Conservation (phyloP, 2,888 invertebrate species). For the Cinara cedri region DNA sequence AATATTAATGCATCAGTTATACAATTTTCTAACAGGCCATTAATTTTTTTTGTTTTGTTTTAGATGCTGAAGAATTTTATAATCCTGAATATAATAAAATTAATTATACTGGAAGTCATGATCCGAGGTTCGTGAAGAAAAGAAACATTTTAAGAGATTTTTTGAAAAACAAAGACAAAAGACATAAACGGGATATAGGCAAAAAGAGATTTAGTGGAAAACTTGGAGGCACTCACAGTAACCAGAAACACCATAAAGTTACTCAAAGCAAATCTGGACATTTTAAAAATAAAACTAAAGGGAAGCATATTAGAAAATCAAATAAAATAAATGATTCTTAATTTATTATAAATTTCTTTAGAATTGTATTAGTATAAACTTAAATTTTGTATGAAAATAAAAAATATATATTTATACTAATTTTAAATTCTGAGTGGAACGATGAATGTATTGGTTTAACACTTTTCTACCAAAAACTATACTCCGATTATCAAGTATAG, state of each 20-base stretch:
- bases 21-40: too few relatives aligned
- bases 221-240: constrained; percentile 45
- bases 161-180: constrained; percentile 42
- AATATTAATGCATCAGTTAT: too few relatives aligned
- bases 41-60: constrained; percentile 8
- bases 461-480: too few relatives aligned
- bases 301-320: background rate
- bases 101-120: constrained; percentile 38
- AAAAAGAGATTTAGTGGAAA: constrained; percentile 44
- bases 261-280: background rate
- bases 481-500: too few relatives aligned
- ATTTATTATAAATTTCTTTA: background rate
- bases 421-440: too few relatives aligned
- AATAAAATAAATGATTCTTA: background rate
- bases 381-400: constrained; percentile 3
- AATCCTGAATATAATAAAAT: constrained; percentile 31
- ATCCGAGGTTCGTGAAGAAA: constrained; percentile 44
- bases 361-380: too few relatives aligned
- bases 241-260: background rate
- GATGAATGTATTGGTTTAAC: too few relatives aligned
- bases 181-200: constrained; percentile 34
- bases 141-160: constrained; percentile 39
- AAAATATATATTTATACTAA: background rate
- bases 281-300: background rate
- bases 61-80: constrained; percentile 54